phyloP scores from a whole-genome alignment of 2,888 invertebrate species.

The Troides aeacus region DNA sequence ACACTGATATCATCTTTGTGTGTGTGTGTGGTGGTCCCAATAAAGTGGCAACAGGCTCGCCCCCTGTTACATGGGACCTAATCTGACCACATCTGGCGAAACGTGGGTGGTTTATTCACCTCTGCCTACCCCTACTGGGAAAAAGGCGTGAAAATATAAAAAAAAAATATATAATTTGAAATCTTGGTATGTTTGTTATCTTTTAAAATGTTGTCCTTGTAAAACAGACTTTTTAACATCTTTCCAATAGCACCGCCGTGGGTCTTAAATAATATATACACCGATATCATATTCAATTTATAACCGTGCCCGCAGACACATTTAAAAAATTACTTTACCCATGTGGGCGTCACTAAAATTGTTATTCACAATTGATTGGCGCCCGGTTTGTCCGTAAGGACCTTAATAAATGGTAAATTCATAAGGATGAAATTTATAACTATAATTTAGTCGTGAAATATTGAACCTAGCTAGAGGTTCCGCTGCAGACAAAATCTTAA shows the following conservation, averaged over 20 bases:
- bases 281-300: constrained; percentile 16
- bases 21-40: no score
- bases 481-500: constrained; percentile 6
- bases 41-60: no score
- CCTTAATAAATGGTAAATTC: constrained; percentile 18
- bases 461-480: constrained; percentile 11
- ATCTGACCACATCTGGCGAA: no score
- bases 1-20: no score
- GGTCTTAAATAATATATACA: constrained; percentile 8
- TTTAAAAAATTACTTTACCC: constrained; percentile 24
- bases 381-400: constrained; percentile 21
- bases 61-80: no score
- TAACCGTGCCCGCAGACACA: constrained; percentile 23
- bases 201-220: not conserved
- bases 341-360: constrained; percentile 26
- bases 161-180: no score
- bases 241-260: not conserved
- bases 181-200: no score
- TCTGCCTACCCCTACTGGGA: no score
- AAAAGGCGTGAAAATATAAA: no score
- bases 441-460: constrained; percentile 28
- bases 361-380: constrained; percentile 27
- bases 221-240: not conserved
- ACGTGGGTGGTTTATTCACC: no score
- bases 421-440: constrained; percentile 24